Evolutionary conservation across 1,140 invertebrate species (phyloP).

Genomic region (Eupristina koningsbergeri): DNA sequence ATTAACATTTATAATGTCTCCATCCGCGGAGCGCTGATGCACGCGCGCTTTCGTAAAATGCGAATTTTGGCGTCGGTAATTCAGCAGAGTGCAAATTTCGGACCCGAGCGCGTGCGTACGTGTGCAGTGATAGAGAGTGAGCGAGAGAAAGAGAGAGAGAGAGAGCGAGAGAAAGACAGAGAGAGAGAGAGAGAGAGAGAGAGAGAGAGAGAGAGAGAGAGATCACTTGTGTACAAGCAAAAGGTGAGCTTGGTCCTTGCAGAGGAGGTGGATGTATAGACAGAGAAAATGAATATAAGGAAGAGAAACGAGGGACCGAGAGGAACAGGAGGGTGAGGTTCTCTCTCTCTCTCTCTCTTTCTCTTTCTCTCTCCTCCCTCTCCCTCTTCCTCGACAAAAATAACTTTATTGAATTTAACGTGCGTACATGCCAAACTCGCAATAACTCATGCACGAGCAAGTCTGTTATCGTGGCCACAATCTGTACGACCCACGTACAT

Average conservation of each 20-base stretch:
- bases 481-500: constrained; percentile 34
- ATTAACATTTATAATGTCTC: constrained; percentile 71
- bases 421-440: constrained; percentile 55
- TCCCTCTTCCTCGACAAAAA: constrained; percentile 44
- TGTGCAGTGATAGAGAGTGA: constrained; percentile 19
- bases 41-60: constrained; percentile 60
- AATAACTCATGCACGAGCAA: constrained; percentile 60
- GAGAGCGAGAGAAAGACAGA: constrained; percentile 31
- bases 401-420: constrained; percentile 69
- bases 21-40: constrained; percentile 53
- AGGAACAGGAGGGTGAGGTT: neutral
- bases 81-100: constrained; percentile 58
- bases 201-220: constrained; percentile 27
- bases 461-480: constrained; percentile 50
- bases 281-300: constrained; percentile 22
- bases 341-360: neutral
- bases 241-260: constrained; percentile 22
- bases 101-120: constrained; percentile 37
- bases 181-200: constrained; percentile 30
- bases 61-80: constrained; percentile 67
- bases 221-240: neutral
- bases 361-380: too few species aligned
- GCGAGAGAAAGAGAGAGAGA: constrained; percentile 10
- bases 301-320: constrained; percentile 18
- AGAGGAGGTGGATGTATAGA: constrained; percentile 22